Base-by-base conservation (phyloP, 2,113 vertebrate genomes). In the Puma concolor region DNA sequence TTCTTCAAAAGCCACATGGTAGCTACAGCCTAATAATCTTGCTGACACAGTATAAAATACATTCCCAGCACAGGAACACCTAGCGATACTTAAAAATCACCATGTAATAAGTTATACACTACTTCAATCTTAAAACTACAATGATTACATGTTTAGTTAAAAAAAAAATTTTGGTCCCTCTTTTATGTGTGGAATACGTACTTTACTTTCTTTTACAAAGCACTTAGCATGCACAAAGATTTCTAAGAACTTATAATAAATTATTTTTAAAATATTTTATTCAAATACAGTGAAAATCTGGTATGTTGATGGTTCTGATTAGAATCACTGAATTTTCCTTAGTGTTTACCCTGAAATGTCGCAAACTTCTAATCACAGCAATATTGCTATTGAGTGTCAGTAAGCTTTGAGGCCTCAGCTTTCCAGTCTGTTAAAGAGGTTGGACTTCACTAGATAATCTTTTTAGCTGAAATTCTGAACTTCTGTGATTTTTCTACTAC, bases 401-500 rank as follows among this genome's bases (percentile, higher is more conserved):
- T 29, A 57, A 76, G 36, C 3, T 83, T 94, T 19, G 44, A 33
- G 60, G 64, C 31, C 29, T 69, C 4, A 12, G 69, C 17, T 87
- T 96, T 89, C n/a, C 1, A 66, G 41, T 31, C 31, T 93, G 52
- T n/a, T 48, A 33, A 86, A 93, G 25, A 85, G 10, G 36, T 87
- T 36, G 41, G 54, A 93, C 23, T 86, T 83, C 27, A 79, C 5
- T 72, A 60, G n/a, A 83, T 76, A 71, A 48, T 41, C 48, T 77
- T 81, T 81, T 66, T n/a, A 91, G 69, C 11, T 94, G 15, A 95
- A 87, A 95, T 82, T 93, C 33, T 87, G 48, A 92, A 60, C 72
- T 95, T 93, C 71, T 82, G 63, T 60, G 31, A 67, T 64, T 94
- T 84, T 97, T 87, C 44, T 92, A 54, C n/a, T 88, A 84, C 3